Evolutionary conservation across 2,113 vertebrate species (phyloP).

Genomic region (Malurus elegans): DNA sequence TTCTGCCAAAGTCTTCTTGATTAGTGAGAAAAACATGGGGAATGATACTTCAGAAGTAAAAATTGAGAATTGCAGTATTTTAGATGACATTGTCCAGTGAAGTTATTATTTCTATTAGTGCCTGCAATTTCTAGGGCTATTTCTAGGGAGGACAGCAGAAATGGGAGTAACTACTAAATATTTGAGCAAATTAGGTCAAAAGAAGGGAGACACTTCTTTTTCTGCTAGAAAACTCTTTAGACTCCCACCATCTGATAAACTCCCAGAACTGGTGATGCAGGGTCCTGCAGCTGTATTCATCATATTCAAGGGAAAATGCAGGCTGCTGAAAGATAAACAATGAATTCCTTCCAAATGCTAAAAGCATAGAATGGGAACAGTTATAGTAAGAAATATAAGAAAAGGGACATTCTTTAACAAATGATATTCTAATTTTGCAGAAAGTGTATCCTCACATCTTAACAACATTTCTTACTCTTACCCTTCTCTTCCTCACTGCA

Average conservation of each 20-base stretch:
- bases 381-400: neutral
- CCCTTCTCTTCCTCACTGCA: neutral
- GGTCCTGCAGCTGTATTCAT: conserved; percentile 18
- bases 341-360: neutral
- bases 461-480: neutral
- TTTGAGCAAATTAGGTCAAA: neutral
- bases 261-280: neutral
- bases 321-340: conserved; percentile 6
- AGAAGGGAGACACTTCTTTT: neutral
- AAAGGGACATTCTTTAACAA: neutral
- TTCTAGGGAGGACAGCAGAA: neutral
- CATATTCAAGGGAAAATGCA: neutral
- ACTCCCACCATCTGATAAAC: neutral
- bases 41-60: neutral
- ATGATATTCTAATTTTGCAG: neutral
- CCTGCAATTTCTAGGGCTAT: neutral
- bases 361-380: neutral
- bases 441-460: neutral
- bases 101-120: neutral
- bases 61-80: neutral
- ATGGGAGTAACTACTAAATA: neutral
- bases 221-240: neutral
- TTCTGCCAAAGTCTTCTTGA: neutral
- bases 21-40: neutral
- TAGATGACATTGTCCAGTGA: neutral